Evolutionary conservation across 2,113 vertebrate genomes (phyloP).

Genomic region (Limnothrissa miodon): DNA sequence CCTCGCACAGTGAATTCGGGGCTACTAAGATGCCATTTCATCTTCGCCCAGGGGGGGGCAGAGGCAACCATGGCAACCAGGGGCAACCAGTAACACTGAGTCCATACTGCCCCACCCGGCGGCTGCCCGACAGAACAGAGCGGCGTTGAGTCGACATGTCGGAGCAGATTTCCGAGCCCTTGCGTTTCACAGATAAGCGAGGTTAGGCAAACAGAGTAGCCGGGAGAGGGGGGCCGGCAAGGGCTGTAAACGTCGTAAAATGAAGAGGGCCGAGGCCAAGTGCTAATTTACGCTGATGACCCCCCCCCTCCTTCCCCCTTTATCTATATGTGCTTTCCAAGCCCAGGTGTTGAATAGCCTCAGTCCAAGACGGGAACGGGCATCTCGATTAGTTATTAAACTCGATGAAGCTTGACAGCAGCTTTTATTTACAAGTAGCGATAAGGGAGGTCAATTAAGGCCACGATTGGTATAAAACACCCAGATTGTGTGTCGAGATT

Average conservation of each 20-base stretch:
- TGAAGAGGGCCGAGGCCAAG: neutral
- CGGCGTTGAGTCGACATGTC: constrained; percentile 32
- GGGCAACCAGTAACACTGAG: constrained; percentile 14
- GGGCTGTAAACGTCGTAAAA: constrained; percentile 32
- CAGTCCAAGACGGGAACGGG: neutral
- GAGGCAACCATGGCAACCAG: neutral
- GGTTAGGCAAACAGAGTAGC: constrained; percentile 32
- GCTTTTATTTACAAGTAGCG: neutral
- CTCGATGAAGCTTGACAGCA: neutral
- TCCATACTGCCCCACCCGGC: constrained; percentile 8
- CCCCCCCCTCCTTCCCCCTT: constrained; percentile 31
- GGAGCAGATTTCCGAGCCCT: constrained; percentile 27
- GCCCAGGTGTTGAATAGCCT: neutral
- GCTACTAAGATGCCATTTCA: constrained; percentile 30
- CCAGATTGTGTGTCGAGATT: neutral
- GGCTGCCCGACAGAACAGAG: constrained; percentile 25
- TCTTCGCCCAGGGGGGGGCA: neutral
- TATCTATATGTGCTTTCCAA: neutral
- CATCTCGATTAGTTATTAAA: neutral
- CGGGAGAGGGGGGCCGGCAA: neutral
- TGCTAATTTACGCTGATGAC: constrained; percentile 14
- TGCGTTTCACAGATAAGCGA: constrained; percentile 29
- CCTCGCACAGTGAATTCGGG: neutral
- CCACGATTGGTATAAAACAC: neutral
- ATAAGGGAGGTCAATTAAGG: neutral